Evolutionary conservation across 2,797 vertebrate species (phyloP).

Genomic region (Eulemur coronatus): DNA sequence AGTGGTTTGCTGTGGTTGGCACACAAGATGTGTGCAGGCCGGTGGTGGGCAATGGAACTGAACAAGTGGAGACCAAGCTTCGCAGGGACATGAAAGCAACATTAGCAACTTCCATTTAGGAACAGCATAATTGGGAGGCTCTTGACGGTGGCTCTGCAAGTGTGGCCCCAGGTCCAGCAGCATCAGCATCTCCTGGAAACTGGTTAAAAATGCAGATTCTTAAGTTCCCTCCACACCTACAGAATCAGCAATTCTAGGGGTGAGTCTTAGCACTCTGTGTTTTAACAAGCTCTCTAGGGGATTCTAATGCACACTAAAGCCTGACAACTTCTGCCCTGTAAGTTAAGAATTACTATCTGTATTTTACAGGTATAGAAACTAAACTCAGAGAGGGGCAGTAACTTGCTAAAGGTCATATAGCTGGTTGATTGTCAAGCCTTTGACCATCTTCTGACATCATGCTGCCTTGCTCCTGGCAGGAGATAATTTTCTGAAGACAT

Average conservation of each 20-base stretch:
- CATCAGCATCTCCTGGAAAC: background rate
- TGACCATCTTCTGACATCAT: background rate
- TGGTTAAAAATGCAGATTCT: background rate
- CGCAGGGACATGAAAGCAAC: background rate
- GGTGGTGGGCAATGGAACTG: background rate
- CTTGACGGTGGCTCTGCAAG: background rate
- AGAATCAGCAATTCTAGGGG: background rate
- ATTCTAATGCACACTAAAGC: background rate
- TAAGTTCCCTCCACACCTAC: background rate
- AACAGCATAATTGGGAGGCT: background rate
- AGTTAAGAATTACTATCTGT: background rate
- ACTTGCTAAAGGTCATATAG: background rate
- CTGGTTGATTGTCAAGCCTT: background rate
- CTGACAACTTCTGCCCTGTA: background rate
- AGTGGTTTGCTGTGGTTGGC: background rate
- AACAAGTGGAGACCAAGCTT: background rate
- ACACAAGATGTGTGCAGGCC: background rate
- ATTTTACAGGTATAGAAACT: constrained; percentile 12
- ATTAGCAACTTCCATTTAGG: background rate
- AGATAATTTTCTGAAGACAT: background rate
- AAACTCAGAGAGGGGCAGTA: background rate
- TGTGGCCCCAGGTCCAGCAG: background rate
- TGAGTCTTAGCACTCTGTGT: background rate
- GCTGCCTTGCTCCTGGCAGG: background rate
- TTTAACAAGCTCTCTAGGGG: background rate